A percentile compares a stretch with the other conserved stretches of the same genome.
Conservation (phyloP, 2,113 vertebrate genomes). For the Kryptolebias marmoratus region DNA sequence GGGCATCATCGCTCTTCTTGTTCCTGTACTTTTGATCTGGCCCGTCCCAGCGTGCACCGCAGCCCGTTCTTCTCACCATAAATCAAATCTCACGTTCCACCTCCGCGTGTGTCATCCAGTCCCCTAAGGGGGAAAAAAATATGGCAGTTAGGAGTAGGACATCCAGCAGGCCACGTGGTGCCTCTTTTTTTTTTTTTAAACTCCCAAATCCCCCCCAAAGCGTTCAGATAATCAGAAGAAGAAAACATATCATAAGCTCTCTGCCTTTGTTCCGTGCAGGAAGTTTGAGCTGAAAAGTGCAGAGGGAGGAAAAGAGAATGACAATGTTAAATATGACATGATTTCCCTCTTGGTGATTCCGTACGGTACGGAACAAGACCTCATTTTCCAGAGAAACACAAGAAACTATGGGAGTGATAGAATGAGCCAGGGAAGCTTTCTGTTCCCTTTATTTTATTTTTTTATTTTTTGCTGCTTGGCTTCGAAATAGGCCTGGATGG, state of each 20-base stretch:
- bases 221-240: constrained; percentile 24
- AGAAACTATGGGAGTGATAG: constrained; percentile 67
- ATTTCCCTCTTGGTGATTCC: constrained; percentile 72
- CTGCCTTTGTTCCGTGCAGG: constrained; percentile 23
- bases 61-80: constrained; percentile 30
- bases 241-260: constrained; percentile 24
- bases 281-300: constrained; percentile 47
- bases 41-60: background rate
- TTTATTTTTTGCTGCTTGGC: constrained; percentile 54
- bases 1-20: constrained; percentile 32
- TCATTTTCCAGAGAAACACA: constrained; percentile 67
- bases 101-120: constrained; percentile 32
- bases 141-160: constrained; percentile 16
- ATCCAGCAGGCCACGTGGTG: constrained; percentile 13
- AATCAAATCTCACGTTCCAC: constrained; percentile 64
- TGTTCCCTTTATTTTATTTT: constrained; percentile 58
- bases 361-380: constrained; percentile 59
- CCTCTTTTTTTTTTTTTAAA: background rate
- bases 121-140: constrained; percentile 14
- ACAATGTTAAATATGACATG: constrained; percentile 76
- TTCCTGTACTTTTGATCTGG: constrained; percentile 18
- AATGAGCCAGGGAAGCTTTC: constrained; percentile 55
- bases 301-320: constrained; percentile 38
- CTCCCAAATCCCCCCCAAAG: background rate
- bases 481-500: constrained; percentile 65